Conservation (phyloP, 37 sponge, comb jelly and placozoan genomes). For the Eunapius fragilis region DNA sequence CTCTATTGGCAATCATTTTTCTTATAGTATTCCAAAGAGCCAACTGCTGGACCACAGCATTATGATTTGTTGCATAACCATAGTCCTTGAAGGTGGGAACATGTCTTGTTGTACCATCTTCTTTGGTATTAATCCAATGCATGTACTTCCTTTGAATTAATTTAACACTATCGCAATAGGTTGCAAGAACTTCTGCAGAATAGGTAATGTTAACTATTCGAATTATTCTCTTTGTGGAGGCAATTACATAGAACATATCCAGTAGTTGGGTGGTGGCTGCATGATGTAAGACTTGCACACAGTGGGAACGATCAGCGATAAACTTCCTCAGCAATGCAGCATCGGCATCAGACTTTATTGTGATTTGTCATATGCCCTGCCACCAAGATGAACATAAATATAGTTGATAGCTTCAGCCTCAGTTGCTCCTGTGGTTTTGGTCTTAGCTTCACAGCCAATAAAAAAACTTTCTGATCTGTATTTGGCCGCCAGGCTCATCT, state of each 20-base stretch:
- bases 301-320: background rate
- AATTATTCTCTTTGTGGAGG: background rate
- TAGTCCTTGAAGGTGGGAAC: too few species aligned
- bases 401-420: background rate
- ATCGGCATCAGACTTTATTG: background rate
- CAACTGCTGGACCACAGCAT: too few species aligned
- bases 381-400: background rate
- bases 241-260: background rate
- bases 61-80: too few species aligned
- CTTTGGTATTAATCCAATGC: background rate
- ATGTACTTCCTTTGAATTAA: background rate
- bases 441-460: background rate
- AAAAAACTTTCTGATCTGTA: background rate
- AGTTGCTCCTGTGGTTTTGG: background rate
- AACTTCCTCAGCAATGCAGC: background rate
- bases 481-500: background rate
- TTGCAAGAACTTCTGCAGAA: slow-evolving; percentile 9
- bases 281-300: background rate
- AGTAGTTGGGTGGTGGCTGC: background rate
- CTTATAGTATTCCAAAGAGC: too few species aligned
- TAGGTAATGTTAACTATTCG: slow-evolving; percentile 27
- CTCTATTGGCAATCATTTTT: too few species aligned
- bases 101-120: background rate
- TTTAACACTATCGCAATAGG: slow-evolving; percentile 1
- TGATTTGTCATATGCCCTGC: background rate